Base-by-base conservation (phyloP, 2,888 invertebrate genomes). In the Eudemis profundana region DNA sequence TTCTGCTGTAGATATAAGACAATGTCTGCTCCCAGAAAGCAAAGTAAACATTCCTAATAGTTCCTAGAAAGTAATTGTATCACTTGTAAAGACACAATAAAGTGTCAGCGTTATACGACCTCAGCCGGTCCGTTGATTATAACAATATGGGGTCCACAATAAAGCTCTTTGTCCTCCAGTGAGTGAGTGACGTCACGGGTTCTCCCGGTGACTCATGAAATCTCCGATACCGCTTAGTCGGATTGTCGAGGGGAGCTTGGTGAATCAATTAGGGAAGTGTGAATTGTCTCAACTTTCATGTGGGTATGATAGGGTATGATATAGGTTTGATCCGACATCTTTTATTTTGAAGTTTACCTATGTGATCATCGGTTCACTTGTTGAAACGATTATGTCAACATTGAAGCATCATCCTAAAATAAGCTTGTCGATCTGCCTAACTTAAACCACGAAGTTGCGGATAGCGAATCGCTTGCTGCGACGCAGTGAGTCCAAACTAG, bases 131-230 rank as follows among this genome's bases (percentile, higher is more conserved):
- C 40, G 50, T 59, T 51, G 44, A 51, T 56, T 57, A 42, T 54
- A 61, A 61, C 61, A 61, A 61, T 33, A 60, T 60, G 60, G 38
- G 19, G 46, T n/a, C 23, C 7, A 50, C 56, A 61, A 38, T 46
- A 23, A n/a, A 23, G 63, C 23, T 56, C 46, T 54, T 60, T 79
- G 76, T 79, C 76, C 78, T 75, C 75, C 71, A 50, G 49, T 29
- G 59, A 69, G 59, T 44, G 61, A 68, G 67, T 84, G 84, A 83
- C 83, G 83, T 84, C 84, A 84, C 72, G 71, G 76, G 76, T 72
- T 72, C 76, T 76, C 79, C 80, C 78, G 69, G 63, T 61, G 56
- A 61, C 40, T 63, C 63, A 60, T 27, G 36, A 27, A 54, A 53
- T 56, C 50, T 60, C 54, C 49, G 27, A 29, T 42, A 38, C 44